These are phyloP conservation scores for Plutomurus gul DNA, from an alignment of 1,140 invertebrate genomes.

Conservation along the genomic window DNA sequence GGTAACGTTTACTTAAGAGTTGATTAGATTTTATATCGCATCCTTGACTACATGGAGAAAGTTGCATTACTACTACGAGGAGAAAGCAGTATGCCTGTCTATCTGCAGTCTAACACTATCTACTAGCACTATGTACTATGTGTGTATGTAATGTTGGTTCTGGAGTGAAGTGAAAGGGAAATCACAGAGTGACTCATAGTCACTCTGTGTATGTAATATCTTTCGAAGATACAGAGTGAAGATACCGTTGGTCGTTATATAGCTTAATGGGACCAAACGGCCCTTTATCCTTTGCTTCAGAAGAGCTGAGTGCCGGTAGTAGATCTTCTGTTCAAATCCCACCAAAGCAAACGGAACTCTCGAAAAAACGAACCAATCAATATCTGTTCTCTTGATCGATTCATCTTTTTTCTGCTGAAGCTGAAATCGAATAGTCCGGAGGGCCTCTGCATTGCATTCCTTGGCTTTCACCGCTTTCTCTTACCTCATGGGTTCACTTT, in stretches of 20 bases:
- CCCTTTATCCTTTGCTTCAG: background rate
- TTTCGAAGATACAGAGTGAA: background rate
- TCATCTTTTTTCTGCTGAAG: conserved; percentile 24
- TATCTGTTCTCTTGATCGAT: conserved; percentile 39
- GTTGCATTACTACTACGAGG: background rate
- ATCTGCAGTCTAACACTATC: too few species aligned
- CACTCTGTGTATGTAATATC: background rate
- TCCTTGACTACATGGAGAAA: background rate
- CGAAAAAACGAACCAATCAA: conserved; percentile 31
- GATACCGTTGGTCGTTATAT: background rate
- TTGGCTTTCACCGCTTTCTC: background rate
- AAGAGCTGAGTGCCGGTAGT: background rate
- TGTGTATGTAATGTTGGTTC: too few species aligned
- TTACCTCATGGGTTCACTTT: background rate
- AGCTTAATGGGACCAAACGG: conserved; percentile 10
- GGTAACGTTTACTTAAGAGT: background rate
- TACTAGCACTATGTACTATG: too few species aligned
- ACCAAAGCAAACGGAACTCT: background rate
- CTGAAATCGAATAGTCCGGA: conserved; percentile 13
- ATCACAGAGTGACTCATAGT: conserved; percentile 1
- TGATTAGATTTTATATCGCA: conserved; percentile 14
- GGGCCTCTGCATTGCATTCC: background rate
- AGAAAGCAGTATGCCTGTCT: too few species aligned
- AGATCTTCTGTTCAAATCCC: conserved; percentile 16
- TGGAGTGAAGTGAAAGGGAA: background rate